Conservation (phyloP, 2,888 invertebrate species). For the Buathra laborator region DNA sequence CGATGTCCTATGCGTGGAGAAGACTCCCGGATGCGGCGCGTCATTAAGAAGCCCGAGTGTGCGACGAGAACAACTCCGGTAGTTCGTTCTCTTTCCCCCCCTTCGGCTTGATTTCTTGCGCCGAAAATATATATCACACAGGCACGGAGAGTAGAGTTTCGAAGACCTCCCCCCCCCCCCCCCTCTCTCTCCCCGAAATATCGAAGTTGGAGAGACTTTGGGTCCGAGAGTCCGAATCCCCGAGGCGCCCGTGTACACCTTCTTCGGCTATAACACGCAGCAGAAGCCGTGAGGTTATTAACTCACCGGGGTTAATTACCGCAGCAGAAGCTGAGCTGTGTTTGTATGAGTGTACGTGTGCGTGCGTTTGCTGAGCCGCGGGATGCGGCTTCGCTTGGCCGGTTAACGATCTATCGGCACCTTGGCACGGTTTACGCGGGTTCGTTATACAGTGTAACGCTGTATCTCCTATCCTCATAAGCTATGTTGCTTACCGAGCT, state of each 20-base stretch:
- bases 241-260: conserved; percentile 31
- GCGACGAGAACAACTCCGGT: conserved; percentile 32
- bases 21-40: conserved; percentile 80
- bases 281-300: conserved; percentile 75
- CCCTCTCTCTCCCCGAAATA: background rate
- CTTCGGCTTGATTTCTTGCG: conserved; percentile 53
- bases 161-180: background rate
- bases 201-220: conserved; percentile 42
- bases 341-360: conserved; percentile 12
- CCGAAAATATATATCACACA: conserved; percentile 24
- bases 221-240: conserved; percentile 6
- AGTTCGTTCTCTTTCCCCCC: conserved; percentile 32
- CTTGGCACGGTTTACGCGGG: conserved; percentile 65
- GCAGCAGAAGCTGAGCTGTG: conserved; percentile 58
- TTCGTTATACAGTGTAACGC: conserved; percentile 43
- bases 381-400: conserved; percentile 69
- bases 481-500: conserved; percentile 19
- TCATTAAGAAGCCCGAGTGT: conserved; percentile 77
- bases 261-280: conserved; percentile 40
- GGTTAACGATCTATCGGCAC: conserved; percentile 80
- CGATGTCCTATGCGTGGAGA: conserved; percentile 75
- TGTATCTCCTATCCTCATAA: conserved; percentile 15
- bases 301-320: conserved; percentile 78
- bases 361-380: conserved; percentile 5
- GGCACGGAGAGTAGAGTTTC: background rate